Evolutionary conservation across 2,113 vertebrate species (phyloP), one percentile per base, ranked within the genome.

Genomic region (Ploceus nigricollis): DNA sequence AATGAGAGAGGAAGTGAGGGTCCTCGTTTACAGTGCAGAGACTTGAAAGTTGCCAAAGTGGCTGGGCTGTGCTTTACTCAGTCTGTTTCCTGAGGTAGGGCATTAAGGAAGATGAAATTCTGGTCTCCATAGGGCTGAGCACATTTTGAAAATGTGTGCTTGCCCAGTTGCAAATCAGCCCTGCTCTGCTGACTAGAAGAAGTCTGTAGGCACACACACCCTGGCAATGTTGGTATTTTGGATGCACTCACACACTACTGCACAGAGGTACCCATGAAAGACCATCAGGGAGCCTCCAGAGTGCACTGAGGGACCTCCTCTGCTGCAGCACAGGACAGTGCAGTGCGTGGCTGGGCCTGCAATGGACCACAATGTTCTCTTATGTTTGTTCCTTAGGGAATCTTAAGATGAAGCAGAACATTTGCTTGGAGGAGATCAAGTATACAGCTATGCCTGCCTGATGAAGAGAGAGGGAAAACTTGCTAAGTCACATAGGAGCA

Each of bases 271-370:
- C 14, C 15, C 0, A 1, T 82, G 85, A 54, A 40, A 1, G 1
- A 6, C 25, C 24, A 9, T 27, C 47, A 37, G 39, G 53, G 28
- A 48, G 51, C 56, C 39, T 89, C 37, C 60, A 5, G 15, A 84
- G 51, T 2, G 25, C 45, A 3, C 44, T 4, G 24, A 70, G 40
- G 35, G 22, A 78, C 17, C 28, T 83, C 25, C 11, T 45, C 61
- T 61, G 61, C 84, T 82, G 48, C 70, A 57, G 66, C 51, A 35
- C 35, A 37, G 66, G 30, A n/a, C 27, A 78, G 35, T 3, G 2
- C 18, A 23, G 42, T 7, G 30, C 0, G 0, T 21, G 19, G 7
- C 35, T 15, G 1, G 24, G 11, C 47, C 71, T 77, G 40, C 45
- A 51, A 1, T 23, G 58, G 54, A 44, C 51, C 39, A 39, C 35